These are phyloP conservation scores for Priocnemis perturbator DNA, from an alignment of 2,888 invertebrate genomes.

Conservation along the genomic window DNA sequence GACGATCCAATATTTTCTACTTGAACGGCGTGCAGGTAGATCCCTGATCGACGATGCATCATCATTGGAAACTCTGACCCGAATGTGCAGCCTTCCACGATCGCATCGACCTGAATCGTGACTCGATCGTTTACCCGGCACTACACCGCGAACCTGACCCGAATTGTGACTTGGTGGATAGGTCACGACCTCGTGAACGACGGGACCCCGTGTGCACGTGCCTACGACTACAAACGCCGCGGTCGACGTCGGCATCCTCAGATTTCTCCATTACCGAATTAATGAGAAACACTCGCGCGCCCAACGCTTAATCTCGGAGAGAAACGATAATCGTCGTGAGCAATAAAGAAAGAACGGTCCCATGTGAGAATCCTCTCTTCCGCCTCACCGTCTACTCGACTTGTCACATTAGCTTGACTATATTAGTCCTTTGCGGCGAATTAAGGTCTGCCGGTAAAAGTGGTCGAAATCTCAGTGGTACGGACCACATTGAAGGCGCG, in stretches of 20 bases:
- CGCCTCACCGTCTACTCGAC: too few species aligned
- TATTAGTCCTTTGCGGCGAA: too few species aligned
- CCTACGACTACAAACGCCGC: neutral
- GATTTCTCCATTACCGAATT: constrained; percentile 37
- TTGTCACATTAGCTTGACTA: too few species aligned
- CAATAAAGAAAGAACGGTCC: too few species aligned
- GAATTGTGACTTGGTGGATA: constrained; percentile 43
- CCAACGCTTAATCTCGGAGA: neutral
- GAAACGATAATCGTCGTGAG: constrained; percentile 5
- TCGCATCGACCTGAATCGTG: constrained; percentile 59
- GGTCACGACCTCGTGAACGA: constrained; percentile 29
- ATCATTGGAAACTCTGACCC: constrained; percentile 38
- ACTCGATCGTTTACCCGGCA: constrained; percentile 44
- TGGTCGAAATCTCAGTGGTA: too few species aligned
- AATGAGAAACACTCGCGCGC: constrained; percentile 10
- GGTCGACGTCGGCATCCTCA: constrained; percentile 11
- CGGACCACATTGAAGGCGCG: too few species aligned
- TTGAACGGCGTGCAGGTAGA: constrained; percentile 15
- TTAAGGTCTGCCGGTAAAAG: too few species aligned
- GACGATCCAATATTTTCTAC: neutral
- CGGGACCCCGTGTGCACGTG: constrained; percentile 15
- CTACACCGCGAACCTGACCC: constrained; percentile 49
- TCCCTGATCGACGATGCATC: neutral
- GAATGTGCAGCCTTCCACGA: constrained; percentile 40
- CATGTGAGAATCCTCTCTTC: too few species aligned